Evolutionary conservation across 2,113 vertebrate genomes (phyloP), one percentile per base, ranked within the genome.

Genomic region (Peromyscus polionotus): DNA sequence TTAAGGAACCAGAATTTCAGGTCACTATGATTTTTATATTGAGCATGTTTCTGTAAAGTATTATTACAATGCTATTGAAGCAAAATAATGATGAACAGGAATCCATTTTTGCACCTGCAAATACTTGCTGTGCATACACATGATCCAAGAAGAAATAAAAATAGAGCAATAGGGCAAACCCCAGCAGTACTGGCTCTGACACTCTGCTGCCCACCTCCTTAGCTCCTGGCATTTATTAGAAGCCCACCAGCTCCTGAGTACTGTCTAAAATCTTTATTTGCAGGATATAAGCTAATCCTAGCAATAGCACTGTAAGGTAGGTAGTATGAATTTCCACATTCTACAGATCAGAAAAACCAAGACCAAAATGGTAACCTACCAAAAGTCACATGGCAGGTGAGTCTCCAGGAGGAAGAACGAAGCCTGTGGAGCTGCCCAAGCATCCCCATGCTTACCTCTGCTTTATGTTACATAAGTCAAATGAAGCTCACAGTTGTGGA

Each of bases 71-170:
- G 20, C 20, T 84, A 19, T 88, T 87, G 68, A 94, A 73, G 33
- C 31, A 88, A 88, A 89, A 14, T n/a, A 59, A 14, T 86, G 76
- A 79, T 77, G 39, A 90, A 75, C 28, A 63, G 12, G n/a, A 48
- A 81, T 70, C 26, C 73, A 45, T 70, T 89, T 95, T 87, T 95
- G 31, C 7, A 57, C 79, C 14, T 91, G 20, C 42, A 83, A 79
- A 63, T 13, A 63, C 57, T 91, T 93, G 7, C 12, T 86, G 3
- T 79, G 39, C 81, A 85, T 51, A 54, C 6, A 33, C 9, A 86
- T 77, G 59, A 86, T 65, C 67, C 76, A 93, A 91, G 84, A 91
- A 91, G 57, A 93, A 83, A 93, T 87, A 31, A n/a, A 88, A 75
- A 63, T 42, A 20, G 48, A 70, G 12, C 8, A 75, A 1, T 90